These are phyloP conservation scores for Chionoecetes opilio DNA, from an alignment of 1,140 invertebrate species.

Conservation along the genomic window DNA sequence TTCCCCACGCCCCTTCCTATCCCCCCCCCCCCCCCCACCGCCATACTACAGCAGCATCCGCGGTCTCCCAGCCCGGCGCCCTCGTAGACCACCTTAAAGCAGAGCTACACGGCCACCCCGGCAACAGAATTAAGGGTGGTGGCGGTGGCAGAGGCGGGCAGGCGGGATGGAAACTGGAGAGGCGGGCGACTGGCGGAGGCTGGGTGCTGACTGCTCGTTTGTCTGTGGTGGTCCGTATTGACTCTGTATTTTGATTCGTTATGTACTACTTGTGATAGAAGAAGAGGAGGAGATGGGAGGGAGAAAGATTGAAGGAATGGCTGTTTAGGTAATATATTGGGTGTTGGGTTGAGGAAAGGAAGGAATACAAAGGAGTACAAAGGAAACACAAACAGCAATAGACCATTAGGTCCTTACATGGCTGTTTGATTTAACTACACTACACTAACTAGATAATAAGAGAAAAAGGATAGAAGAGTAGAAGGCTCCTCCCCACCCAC, in stretches of 20 bases:
- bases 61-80: background rate
- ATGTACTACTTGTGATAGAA: background rate
- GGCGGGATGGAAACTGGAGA: background rate
- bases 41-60: background rate
- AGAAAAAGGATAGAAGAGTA: too few relatives aligned
- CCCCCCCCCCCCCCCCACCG: background rate
- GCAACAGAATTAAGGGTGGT: background rate
- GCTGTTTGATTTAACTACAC: too few relatives aligned
- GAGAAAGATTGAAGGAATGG: background rate
- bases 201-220: background rate
- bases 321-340: too few relatives aligned
- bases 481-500: too few relatives aligned
- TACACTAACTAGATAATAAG: too few relatives aligned
- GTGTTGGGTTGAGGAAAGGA: too few relatives aligned
- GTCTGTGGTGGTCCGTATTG: background rate
- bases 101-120: background rate
- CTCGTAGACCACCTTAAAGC: background rate
- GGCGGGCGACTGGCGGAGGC: background rate
- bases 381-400: too few relatives aligned
- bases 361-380: too few relatives aligned
- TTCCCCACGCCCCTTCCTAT: too few relatives aligned
- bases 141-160: background rate
- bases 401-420: too few relatives aligned
- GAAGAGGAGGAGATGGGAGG: background rate
- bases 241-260: background rate